These are phyloP conservation scores for Clistopyga incitator DNA, from an alignment of 2,888 invertebrate species.

Conservation along the genomic window DNA sequence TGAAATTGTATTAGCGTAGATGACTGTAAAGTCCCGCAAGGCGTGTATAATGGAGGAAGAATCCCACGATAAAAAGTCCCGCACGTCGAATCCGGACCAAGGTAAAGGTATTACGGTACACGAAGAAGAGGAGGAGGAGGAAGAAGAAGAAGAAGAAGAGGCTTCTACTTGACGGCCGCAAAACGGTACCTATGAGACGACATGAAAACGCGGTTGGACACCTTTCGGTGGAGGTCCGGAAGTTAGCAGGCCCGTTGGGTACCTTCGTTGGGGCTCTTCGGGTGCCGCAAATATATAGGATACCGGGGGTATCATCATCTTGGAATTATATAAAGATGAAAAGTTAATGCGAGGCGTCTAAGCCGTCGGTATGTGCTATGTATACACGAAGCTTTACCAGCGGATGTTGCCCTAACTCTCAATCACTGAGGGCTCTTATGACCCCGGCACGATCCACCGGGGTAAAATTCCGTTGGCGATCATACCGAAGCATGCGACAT, in stretches of 20 bases:
- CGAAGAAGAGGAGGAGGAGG: too few relatives aligned
- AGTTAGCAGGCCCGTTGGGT: slow-evolving; percentile 30
- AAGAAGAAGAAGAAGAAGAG: too few relatives aligned
- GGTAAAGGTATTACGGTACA: slow-evolving; percentile 44
- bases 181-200: slow-evolving; percentile 46
- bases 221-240: slow-evolving; percentile 28
- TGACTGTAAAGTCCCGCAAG: slow-evolving; percentile 29
- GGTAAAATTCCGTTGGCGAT: slow-evolving; percentile 82
- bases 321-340: slow-evolving; percentile 83
- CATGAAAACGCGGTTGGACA: slow-evolving; percentile 30
- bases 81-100: slow-evolving; percentile 42
- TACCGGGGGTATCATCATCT: slow-evolving; percentile 38
- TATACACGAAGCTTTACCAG: slow-evolving; percentile 46
- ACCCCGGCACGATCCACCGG: slow-evolving; percentile 82
- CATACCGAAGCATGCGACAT: slow-evolving; percentile 82
- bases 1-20: slow-evolving; percentile 29
- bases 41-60: slow-evolving; percentile 18
- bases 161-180: slow-evolving; percentile 14
- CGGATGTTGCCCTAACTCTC: slow-evolving; percentile 80
- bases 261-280: slow-evolving; percentile 35
- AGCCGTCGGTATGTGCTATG: slow-evolving; percentile 68
- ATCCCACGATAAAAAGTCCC: slow-evolving; percentile 48
- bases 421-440: slow-evolving; percentile 84
- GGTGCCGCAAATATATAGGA: slow-evolving; percentile 36
- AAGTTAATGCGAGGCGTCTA: slow-evolving; percentile 80